Conservation (phyloP, 1,140 invertebrate species). For the Drosophila lacteicornis region DNA sequence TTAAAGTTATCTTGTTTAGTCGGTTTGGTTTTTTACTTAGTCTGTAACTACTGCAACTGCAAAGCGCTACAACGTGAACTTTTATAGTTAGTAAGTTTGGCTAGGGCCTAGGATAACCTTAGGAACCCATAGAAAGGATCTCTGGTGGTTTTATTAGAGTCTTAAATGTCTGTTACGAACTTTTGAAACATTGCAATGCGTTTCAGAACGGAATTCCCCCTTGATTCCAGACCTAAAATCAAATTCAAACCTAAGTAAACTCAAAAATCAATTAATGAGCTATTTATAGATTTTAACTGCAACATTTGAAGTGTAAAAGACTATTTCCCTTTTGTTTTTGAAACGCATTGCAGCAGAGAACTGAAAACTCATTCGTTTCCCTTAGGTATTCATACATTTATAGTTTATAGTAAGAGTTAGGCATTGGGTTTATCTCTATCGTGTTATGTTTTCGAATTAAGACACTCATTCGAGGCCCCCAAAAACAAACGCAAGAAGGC, state of each 20-base stretch:
- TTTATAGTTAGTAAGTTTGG: constrained; percentile 52
- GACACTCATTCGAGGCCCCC: constrained; percentile 6
- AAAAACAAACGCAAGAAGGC: constrained; percentile 4
- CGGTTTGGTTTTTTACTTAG: constrained; percentile 39
- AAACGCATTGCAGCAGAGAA: constrained; percentile 13
- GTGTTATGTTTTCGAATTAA: constrained; percentile 14
- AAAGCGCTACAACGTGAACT: constrained; percentile 77
- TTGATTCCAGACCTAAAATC: background rate
- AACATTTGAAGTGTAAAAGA: too few relatives aligned
- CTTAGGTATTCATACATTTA: constrained; percentile 9
- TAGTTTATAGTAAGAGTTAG: constrained; percentile 8
- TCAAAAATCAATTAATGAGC: too few relatives aligned
- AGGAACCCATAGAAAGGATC: constrained; percentile 54
- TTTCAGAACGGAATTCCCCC: background rate
- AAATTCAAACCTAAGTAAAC: background rate
- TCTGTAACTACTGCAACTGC: constrained; percentile 28
- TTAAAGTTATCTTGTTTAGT: constrained; percentile 21
- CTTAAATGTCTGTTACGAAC: constrained; percentile 13
- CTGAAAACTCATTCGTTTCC: constrained; percentile 1
- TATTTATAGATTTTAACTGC: too few relatives aligned
- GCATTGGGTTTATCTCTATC: constrained; percentile 10
- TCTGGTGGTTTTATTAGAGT: constrained; percentile 40
- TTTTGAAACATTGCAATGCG: background rate
- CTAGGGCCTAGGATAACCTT: constrained; percentile 19
- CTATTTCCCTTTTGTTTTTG: background rate